Evolutionary conservation across 2,113 vertebrate genomes (phyloP), one percentile per base, ranked within the genome.

Genomic region (Reinhardtius hippoglossoides): DNA sequence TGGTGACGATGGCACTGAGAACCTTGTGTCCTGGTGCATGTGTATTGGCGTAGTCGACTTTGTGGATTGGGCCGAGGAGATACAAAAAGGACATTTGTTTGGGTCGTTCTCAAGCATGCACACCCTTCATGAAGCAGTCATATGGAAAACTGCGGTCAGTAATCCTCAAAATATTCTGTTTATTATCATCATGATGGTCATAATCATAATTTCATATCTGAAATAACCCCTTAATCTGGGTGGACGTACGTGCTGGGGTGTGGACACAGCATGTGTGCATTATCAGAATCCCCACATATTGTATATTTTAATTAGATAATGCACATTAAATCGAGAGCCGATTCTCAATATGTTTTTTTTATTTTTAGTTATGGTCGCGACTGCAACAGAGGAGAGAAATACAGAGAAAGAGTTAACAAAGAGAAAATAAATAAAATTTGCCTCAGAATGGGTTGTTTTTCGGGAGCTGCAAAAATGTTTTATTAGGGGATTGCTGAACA

Each of bases 401-500:
- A 57, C 73, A 10, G 71, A 70, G 61, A 81, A 86, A 67, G 71
- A 78, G 83, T 82, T 91, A 91, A 94, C 92, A 94, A 94, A 92
- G 88, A 84, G 68, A 82, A 88, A 92, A 89, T 82, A 83, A 92
- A 90, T 87, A 82, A 91, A 92, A 92, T 89, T 73, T 93, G 95
- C 94, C 86, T 93, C 92, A 94, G 96, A 97, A 98, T 96, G 95
- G 95, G 94, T 96, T 96, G 96, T 97, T 98, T 98, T 97, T 96
- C 96, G 96, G 86, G 94, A 95, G 94, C 96, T 96, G 97, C 91
- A 93, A 97, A 98, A 98, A 97, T 97, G 97, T 98, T 98, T 98
- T 97, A 98, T 97, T 98, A 97, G 96, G 96, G 95, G 96, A 95
- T 95, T 94, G 95, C 89, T 72, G 96, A 99, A 98, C 98, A 99